Conservation (phyloP, 2,888 invertebrate species). For the Thereva nobilitata region DNA sequence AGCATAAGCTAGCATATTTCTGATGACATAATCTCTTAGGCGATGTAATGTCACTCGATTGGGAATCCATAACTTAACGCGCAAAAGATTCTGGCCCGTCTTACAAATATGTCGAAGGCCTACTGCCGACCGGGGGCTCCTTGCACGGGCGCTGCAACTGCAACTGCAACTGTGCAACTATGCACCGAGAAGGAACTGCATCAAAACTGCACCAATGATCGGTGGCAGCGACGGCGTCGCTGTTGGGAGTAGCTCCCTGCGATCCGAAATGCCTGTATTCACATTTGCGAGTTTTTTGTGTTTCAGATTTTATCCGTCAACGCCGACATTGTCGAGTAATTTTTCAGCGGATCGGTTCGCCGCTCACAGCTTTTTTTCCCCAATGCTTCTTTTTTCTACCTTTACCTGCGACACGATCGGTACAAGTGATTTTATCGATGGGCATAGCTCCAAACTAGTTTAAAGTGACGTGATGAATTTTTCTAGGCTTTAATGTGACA, state of each 20-base stretch:
- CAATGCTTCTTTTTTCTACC: constrained; percentile 10
- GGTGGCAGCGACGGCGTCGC: neutral
- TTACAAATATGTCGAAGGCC: neutral
- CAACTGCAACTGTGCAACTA: constrained; percentile 16
- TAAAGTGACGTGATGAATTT: constrained; percentile 32
- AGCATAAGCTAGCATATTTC: constrained; percentile 29
- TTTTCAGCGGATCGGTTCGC: constrained; percentile 39
- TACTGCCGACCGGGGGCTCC: neutral
- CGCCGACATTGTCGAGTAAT: constrained; percentile 41
- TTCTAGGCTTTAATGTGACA: constrained; percentile 40
- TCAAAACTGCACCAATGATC: too few species aligned
- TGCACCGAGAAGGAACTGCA: too few species aligned
- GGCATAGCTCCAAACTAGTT: constrained; percentile 18
- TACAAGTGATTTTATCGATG: constrained; percentile 37
- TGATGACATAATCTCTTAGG: constrained; percentile 41
- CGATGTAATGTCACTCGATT: constrained; percentile 38
- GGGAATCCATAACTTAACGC: constrained; percentile 34
- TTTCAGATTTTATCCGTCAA: constrained; percentile 41
- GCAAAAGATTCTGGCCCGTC: constrained; percentile 1
- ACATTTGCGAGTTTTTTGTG: constrained; percentile 28
- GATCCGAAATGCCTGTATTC: constrained; percentile 36
- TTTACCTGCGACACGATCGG: constrained; percentile 32
- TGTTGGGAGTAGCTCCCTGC: constrained; percentile 29
- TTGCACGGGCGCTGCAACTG: constrained; percentile 17
- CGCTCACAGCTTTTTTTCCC: constrained; percentile 6